A percentile compares a stretch with the other conserved stretches of the same genome.
These are phyloP conservation scores for Bombus pyrosoma DNA, from an alignment of 1,140 invertebrate species.

Conservation along the genomic window DNA sequence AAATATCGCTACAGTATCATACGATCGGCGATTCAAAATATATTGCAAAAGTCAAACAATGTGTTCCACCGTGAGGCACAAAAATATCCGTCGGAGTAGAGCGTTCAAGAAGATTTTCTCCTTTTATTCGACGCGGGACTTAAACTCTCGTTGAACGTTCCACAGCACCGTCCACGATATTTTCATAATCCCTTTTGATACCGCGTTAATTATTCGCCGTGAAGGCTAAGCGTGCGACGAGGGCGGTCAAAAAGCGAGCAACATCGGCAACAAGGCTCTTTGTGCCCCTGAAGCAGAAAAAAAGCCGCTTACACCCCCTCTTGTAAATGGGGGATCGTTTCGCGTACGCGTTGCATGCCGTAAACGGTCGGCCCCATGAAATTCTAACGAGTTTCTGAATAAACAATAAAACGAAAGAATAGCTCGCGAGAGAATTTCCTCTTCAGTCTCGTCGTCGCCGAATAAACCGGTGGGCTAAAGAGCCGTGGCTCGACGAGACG, in stretches of 20 bases:
- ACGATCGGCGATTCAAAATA: neutral
- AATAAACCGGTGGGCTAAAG: slow-evolving; percentile 50
- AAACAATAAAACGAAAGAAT: slow-evolving; percentile 58
- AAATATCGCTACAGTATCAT: neutral
- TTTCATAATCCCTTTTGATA: slow-evolving; percentile 53
- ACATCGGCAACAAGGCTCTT: slow-evolving; percentile 18
- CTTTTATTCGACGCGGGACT: neutral
- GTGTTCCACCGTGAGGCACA: accelerated
- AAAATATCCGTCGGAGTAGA: neutral
- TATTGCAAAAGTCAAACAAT: neutral
- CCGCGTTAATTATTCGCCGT: slow-evolving; percentile 41
- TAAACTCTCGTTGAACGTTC: slow-evolving; percentile 5
- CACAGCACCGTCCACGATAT: neutral
- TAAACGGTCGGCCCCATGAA: slow-evolving; percentile 37
- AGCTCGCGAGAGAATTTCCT: slow-evolving; percentile 41
- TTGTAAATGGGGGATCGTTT: slow-evolving; percentile 34
- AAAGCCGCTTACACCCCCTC: slow-evolving; percentile 35
- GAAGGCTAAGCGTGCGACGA: slow-evolving; percentile 16
- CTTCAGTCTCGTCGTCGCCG: slow-evolving; percentile 30
- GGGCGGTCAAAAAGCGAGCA: slow-evolving; percentile 40
- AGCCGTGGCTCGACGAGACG: slow-evolving; percentile 28
- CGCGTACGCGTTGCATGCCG: slow-evolving; percentile 21
- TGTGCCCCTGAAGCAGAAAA: slow-evolving; percentile 7
- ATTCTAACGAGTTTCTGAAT: slow-evolving; percentile 55
- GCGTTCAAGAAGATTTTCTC: neutral